phyloP scores from a whole-genome alignment of 2,797 vertebrate species.

The Avahi laniger region DNA sequence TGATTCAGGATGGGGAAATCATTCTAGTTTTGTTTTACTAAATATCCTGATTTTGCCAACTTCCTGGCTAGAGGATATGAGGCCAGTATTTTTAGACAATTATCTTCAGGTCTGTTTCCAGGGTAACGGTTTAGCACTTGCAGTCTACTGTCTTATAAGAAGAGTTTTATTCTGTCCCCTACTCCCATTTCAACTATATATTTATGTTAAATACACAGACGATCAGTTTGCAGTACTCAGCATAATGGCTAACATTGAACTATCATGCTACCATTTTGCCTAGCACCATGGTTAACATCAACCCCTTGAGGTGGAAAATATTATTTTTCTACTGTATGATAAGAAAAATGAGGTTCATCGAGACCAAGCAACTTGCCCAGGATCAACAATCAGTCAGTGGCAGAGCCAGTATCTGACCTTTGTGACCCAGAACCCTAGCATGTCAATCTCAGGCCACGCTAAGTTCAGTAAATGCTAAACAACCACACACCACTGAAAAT shows the following conservation, averaged over 20 bases:
- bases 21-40: conserved; percentile 43
- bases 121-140: background rate
- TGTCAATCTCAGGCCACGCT: background rate
- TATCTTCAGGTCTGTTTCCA: conserved; percentile 16
- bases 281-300: background rate
- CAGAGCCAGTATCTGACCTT: conserved; percentile 5
- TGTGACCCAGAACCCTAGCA: background rate
- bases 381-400: conserved; percentile 17
- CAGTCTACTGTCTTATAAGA: background rate
- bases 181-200: background rate
- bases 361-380: background rate
- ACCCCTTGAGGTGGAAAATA: background rate
- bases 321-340: background rate
- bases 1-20: conserved; percentile 5
- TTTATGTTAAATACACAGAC: background rate
- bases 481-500: background rate
- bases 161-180: background rate
- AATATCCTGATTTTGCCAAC: background rate
- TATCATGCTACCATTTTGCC: background rate
- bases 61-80: background rate
- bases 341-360: background rate
- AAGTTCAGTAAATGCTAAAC: background rate
- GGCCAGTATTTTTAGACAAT: background rate
- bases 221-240: background rate
- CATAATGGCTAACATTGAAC: background rate